A percentile compares a stretch with the other conserved stretches of the same genome.
These are phyloP conservation scores for Synergus gifuensis DNA, from an alignment of 2,888 invertebrate species.

Conservation along the genomic window DNA sequence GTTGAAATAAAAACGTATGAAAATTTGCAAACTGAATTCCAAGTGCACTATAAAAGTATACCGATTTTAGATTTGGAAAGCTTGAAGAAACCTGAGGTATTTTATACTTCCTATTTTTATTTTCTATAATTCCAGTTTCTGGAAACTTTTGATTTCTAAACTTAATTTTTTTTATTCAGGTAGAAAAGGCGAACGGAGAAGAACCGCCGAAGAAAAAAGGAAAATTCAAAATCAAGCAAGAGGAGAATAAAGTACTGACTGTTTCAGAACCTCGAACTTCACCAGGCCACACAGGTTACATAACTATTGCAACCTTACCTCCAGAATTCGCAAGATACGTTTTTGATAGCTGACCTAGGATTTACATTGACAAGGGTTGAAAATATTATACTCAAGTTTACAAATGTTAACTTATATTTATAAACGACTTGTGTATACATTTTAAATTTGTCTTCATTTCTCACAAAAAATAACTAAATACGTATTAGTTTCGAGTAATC, in stretches of 20 bases:
- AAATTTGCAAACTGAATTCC: slow-evolving; percentile 89
- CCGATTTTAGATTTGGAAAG: slow-evolving; percentile 85
- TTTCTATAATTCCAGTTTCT: slow-evolving; percentile 1
- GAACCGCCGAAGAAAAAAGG: slow-evolving; percentile 57
- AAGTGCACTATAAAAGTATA: slow-evolving; percentile 84
- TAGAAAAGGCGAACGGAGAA: slow-evolving; percentile 62
- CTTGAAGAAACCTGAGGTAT: slow-evolving; percentile 81
- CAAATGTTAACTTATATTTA: slow-evolving; percentile 12
- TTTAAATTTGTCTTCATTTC: neutral
- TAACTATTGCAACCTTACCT: slow-evolving; percentile 95
- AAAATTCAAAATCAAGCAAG: slow-evolving; percentile 42
- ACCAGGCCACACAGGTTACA: slow-evolving; percentile 97
- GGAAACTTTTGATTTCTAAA: neutral
- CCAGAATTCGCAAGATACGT: slow-evolving; percentile 80
- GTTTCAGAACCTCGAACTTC: slow-evolving; percentile 85
- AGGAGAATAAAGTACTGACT: slow-evolving; percentile 82
- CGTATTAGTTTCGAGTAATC: neutral
- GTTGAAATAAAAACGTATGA: slow-evolving; percentile 92
- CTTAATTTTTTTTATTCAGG: slow-evolving; percentile 53
- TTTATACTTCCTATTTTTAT: slow-evolving; percentile 36
- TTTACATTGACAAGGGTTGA: neutral
- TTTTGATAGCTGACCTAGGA: slow-evolving; percentile 44
- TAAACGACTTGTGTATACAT: slow-evolving; percentile 33
- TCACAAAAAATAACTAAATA: too few species aligned
- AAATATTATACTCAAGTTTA: neutral